phyloP scores from a whole-genome alignment of 2,888 invertebrate genomes.

The Deladenus siricidicola region DNA sequence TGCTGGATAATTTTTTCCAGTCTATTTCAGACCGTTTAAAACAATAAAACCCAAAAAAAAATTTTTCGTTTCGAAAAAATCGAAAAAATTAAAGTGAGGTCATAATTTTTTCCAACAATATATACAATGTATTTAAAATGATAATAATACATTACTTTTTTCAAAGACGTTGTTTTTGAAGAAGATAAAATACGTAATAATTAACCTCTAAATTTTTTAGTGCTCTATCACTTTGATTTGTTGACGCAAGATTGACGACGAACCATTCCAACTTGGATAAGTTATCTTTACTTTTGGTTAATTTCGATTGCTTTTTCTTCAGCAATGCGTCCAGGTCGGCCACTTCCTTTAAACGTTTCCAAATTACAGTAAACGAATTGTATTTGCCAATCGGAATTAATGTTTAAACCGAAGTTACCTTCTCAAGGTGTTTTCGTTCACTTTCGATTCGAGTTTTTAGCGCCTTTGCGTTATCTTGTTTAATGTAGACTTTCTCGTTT shows the following conservation, averaged over 20 bases:
- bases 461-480: constrained; percentile 11
- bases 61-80: too few species aligned
- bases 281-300: constrained; percentile 14
- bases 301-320: constrained; percentile 9
- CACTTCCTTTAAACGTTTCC: constrained; percentile 7
- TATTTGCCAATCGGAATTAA: background rate
- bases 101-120: too few species aligned
- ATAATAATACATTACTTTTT: background rate
- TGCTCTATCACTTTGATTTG: constrained; percentile 10
- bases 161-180: background rate
- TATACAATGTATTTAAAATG: too few species aligned
- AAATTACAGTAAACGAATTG: background rate
- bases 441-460: constrained; percentile 12
- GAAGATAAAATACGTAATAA: too few species aligned
- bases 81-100: too few species aligned
- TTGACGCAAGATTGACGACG: constrained; percentile 16
- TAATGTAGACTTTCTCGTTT: constrained; percentile 21
- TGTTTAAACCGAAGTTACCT: constrained; percentile 9
- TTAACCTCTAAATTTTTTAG: constrained; percentile 2
- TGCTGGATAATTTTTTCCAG: too few species aligned
- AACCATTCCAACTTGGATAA: constrained; percentile 20
- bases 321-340: constrained; percentile 20
- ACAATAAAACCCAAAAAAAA: too few species aligned
- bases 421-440: constrained; percentile 16
- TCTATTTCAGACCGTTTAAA: too few species aligned